These are phyloP conservation scores for Sinelater perroti DNA, from an alignment of 2,888 invertebrate genomes.

Conservation along the genomic window DNA sequence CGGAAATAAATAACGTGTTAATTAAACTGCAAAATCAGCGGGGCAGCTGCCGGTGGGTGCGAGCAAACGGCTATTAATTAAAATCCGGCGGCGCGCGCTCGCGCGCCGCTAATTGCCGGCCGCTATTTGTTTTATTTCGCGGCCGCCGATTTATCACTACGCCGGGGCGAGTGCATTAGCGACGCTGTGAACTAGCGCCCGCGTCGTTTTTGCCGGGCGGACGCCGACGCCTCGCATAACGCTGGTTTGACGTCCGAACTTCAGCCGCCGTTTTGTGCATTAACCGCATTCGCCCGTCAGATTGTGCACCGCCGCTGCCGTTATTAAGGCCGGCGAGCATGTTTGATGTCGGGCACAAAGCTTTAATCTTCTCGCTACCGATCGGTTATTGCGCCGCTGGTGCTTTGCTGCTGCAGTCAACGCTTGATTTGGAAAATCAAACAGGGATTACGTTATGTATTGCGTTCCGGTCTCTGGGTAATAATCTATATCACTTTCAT, in stretches of 20 bases:
- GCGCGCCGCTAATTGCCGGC: conserved; percentile 27
- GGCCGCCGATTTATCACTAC: conserved; percentile 30
- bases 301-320: conserved; percentile 24
- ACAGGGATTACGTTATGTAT: too few species aligned
- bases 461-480: too few species aligned
- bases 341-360: conserved; percentile 27
- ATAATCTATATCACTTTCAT: too few species aligned
- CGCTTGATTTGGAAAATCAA: too few species aligned
- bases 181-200: conserved; percentile 27
- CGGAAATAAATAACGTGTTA: too few species aligned
- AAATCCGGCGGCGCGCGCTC: conserved; percentile 9
- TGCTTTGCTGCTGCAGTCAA: neutral
- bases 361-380: conserved; percentile 10
- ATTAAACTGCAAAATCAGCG: too few species aligned
- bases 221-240: conserved; percentile 23
- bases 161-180: conserved; percentile 31
- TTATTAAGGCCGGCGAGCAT: conserved; percentile 24
- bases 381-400: conserved; percentile 1
- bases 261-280: conserved; percentile 32
- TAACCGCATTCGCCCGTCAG: conserved; percentile 33
- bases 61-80: conserved; percentile 8
- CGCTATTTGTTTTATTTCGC: conserved; percentile 33
- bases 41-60: neutral
- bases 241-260: conserved; percentile 32
- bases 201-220: conserved; percentile 20